Conservation (phyloP, 2,888 invertebrate genomes). For the Antitype chi region DNA sequence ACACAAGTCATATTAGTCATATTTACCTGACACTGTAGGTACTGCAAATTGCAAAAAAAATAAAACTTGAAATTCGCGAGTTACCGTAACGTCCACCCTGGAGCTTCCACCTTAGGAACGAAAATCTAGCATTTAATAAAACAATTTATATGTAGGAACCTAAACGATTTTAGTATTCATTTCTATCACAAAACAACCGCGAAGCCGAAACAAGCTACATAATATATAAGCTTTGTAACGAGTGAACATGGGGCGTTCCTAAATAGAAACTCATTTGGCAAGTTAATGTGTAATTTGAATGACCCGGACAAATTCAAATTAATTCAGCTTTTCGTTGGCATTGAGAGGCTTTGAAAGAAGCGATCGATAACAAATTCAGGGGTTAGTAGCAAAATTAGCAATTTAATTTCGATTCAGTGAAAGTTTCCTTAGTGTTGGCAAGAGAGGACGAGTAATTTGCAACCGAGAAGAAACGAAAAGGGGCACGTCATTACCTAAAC, state of each 20-base stretch:
- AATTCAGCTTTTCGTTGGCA: slow-evolving; percentile 72
- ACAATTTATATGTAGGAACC: slow-evolving; percentile 7
- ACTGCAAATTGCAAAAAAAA: too few species aligned
- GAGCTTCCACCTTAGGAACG: neutral
- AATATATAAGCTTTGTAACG: slow-evolving; percentile 49
- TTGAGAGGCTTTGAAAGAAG: slow-evolving; percentile 74
- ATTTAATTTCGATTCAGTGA: slow-evolving; percentile 83
- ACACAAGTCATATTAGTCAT: too few species aligned
- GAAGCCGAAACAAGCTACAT: slow-evolving; percentile 36
- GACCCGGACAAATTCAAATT: slow-evolving; percentile 75
- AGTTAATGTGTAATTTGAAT: slow-evolving; percentile 68
- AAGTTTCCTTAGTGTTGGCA: slow-evolving; percentile 79
- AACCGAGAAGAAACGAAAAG: slow-evolving; percentile 76
- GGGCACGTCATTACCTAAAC: slow-evolving; percentile 75
- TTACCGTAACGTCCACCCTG: too few species aligned
- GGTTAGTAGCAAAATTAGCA: slow-evolving; percentile 84
- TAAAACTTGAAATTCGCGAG: too few species aligned
- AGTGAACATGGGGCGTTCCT: slow-evolving; percentile 40
- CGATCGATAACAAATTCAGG: slow-evolving; percentile 80
- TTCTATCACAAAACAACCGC: slow-evolving; percentile 36
- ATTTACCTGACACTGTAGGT: too few species aligned
- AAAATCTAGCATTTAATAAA: slow-evolving; percentile 24
- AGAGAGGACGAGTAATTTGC: slow-evolving; percentile 80
- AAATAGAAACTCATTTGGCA: slow-evolving; percentile 68
- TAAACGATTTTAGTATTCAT: slow-evolving; percentile 31